phyloP scores from a whole-genome alignment of 2,888 invertebrate species.

The Mimumesa dahlbomi region DNA sequence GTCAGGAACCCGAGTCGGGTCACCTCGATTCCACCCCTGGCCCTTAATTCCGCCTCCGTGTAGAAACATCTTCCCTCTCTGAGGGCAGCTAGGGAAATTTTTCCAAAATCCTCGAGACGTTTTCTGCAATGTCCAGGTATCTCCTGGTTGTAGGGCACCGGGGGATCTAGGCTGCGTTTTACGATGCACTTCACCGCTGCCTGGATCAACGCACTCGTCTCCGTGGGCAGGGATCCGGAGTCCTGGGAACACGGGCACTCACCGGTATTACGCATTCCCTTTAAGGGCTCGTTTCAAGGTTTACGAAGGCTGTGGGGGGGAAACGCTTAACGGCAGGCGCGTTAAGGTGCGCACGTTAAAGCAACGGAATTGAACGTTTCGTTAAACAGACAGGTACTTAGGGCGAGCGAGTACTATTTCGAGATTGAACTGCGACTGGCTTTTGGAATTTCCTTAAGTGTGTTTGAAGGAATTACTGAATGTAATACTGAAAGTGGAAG shows the following conservation, averaged over 20 bases:
- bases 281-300: background rate
- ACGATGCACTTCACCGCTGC: conserved; percentile 81
- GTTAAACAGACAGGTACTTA: too few species aligned
- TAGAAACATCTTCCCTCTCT: conserved; percentile 81
- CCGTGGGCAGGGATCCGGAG: conserved; percentile 74
- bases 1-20: conserved; percentile 81
- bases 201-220: conserved; percentile 77
- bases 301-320: too few species aligned
- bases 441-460: too few species aligned
- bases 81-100: conserved; percentile 81
- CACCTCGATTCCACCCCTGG: conserved; percentile 79
- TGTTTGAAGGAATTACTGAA: too few species aligned
- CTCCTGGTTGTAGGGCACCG: conserved; percentile 72
- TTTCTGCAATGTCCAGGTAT: conserved; percentile 80
- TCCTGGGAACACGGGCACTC: too few species aligned
- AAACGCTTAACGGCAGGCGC: too few species aligned
- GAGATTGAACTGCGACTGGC: too few species aligned
- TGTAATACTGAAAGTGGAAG: too few species aligned
- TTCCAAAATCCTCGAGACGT: conserved; percentile 82
- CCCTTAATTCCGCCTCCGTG: conserved; percentile 81
- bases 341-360: too few species aligned
- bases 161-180: conserved; percentile 77
- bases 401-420: too few species aligned
- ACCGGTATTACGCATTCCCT: too few species aligned
- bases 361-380: too few species aligned